Evolutionary conservation across 2,113 vertebrate species (phyloP), one percentile per base, ranked within the genome.

Genomic region (Callionymus lyra): DNA sequence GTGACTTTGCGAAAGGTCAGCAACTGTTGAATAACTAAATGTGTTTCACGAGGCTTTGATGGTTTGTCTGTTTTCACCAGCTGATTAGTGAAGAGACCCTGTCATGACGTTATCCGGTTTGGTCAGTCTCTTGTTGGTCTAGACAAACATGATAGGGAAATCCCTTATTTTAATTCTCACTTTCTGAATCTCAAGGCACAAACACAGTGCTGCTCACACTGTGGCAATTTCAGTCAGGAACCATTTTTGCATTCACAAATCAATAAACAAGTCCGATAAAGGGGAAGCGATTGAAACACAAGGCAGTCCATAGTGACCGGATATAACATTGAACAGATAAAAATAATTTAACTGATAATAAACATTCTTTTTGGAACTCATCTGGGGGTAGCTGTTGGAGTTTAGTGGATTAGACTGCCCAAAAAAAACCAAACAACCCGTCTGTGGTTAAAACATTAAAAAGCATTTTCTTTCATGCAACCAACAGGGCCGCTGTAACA

Each of bases 371-470:
- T 63, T 58, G 15, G 49, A 41, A 21, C 16, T n/a, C 9, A 19
- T 21, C n/a, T 10, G 44, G 33, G 16, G 34, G 17, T 16, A 6
- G 55, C 50, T 61, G 61, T 70, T 62, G 18, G 43, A 54, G 73
- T 74, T 33, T 47, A 54, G 41, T 48, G 47, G 68, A 19, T 60
- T 35, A 36, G 39, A 27, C 21, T 8, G 21, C 21, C 4, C 4
- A 27, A 27, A 4, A 63, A 86, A 87, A 85, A 56, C 56, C n/a
- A 50, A 83, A 85, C 83, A 88, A 87, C 89, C 88, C 87, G 89
- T 86, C 85, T 76, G 75, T 84, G 77, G 74, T 65, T 40, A 61
- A 55, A 56, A 54, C 66, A 63, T 82, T 50, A 18, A 63, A 58
- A 71, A 61, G 68, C 44, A 12, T 69, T 34, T 37, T 39, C 5